A percentile compares a stretch with the other conserved stretches of the same genome.
Conservation (phyloP, 2,113 vertebrate genomes). For the Centropus bengalensis region DNA sequence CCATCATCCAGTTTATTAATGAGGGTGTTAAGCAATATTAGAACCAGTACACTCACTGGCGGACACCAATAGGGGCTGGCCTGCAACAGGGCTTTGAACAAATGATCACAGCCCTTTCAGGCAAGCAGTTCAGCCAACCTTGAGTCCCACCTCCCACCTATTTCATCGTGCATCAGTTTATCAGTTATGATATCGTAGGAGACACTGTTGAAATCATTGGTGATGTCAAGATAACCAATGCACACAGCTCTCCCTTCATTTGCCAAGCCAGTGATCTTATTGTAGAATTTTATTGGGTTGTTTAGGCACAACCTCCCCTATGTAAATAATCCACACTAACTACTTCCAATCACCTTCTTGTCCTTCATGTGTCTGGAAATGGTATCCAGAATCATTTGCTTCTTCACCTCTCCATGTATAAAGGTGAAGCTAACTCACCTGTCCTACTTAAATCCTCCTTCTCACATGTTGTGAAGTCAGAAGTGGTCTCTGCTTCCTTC, state of each 20-base stretch:
- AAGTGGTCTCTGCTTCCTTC: not conserved
- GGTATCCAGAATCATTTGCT: not conserved
- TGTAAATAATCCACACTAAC: not conserved
- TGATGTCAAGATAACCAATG: not conserved
- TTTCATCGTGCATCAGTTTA: not conserved
- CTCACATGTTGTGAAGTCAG: not conserved
- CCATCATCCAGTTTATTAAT: not conserved
- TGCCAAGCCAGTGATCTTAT: not conserved
- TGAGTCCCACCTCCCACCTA: not conserved
- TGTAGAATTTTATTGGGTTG: not conserved
- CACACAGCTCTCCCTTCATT: not conserved
- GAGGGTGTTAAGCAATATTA: not conserved
- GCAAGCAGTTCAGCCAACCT: not conserved
- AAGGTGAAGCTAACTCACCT: not conserved
- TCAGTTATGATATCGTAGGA: not conserved
- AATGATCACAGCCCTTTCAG: not conserved
- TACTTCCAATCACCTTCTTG: not conserved
- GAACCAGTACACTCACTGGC: not conserved
- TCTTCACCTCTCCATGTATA: not conserved
- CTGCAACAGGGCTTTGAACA: not conserved
- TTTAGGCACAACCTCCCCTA: not conserved
- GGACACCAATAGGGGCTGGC: fast-evolving
- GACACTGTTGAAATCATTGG: not conserved
- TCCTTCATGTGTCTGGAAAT: not conserved
- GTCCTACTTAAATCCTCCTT: not conserved